Percentiles rank a stretch among this genome's conserved stretches.
phyloP scores from a whole-genome alignment of 2,888 invertebrate genomes.

The Lucinisca nassula region DNA sequence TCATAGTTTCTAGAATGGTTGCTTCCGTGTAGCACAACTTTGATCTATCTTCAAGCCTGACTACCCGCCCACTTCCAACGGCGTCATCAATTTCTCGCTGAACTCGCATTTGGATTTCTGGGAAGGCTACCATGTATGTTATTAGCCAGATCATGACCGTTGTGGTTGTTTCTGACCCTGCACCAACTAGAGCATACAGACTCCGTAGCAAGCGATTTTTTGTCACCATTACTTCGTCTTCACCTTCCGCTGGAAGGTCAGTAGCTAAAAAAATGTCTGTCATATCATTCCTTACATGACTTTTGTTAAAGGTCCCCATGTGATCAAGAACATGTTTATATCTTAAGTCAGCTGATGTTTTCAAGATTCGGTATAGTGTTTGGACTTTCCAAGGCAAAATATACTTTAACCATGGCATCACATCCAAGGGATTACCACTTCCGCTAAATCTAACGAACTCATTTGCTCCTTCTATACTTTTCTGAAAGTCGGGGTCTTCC shows the following conservation, averaged over 20 bases:
- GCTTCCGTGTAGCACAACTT: conserved; percentile 70
- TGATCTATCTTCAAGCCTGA: conserved; percentile 38
- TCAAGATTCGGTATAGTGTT: background rate
- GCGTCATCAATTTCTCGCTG: conserved; percentile 71
- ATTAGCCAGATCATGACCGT: conserved; percentile 66
- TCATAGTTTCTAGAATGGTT: conserved; percentile 68
- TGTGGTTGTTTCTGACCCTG: conserved; percentile 72
- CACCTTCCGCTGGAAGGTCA: conserved; percentile 6
- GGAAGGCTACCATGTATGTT: conserved; percentile 64
- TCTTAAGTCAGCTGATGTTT: background rate
- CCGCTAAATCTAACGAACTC: background rate
- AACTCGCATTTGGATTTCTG: conserved; percentile 62
- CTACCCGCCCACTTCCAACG: conserved; percentile 62
- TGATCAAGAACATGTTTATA: background rate
- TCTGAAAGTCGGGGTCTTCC: background rate
- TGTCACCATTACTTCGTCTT: background rate
- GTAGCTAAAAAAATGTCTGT: conserved; percentile 71
- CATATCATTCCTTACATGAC: conserved; percentile 52
- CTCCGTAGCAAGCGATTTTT: conserved; percentile 57
- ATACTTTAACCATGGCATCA: background rate
- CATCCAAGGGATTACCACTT: background rate
- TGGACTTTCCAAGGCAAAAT: background rate
- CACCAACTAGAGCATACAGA: conserved; percentile 67
- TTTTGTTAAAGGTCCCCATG: background rate
- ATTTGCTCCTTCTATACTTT: background rate